These are phyloP conservation scores for Bibio marci DNA, from an alignment of 2,888 invertebrate genomes.

Conservation along the genomic window DNA sequence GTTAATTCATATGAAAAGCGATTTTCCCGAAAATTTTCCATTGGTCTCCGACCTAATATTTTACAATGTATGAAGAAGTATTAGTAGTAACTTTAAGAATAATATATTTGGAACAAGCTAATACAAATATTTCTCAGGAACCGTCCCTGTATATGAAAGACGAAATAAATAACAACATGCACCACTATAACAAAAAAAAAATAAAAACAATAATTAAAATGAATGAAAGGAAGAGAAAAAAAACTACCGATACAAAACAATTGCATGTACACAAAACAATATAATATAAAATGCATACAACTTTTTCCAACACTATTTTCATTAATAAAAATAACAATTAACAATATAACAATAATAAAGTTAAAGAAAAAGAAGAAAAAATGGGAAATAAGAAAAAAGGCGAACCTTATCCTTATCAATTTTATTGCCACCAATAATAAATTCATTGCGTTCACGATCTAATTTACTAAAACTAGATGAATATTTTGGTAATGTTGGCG, in stretches of 20 bases:
- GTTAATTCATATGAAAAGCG: no score
- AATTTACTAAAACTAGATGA: constrained; percentile 59
- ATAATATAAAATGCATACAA: neutral
- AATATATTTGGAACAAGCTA: no score
- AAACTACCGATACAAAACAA: neutral
- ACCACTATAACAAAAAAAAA: no score
- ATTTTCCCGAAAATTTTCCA: no score
- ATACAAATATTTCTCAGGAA: no score
- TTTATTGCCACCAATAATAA: constrained; percentile 29
- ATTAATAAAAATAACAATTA: neutral
- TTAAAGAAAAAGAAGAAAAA: neutral
- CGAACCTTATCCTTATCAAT: constrained; percentile 19
- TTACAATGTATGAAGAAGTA: no score
- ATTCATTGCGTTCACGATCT: constrained; percentile 33
- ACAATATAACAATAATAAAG: neutral
- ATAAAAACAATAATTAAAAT: neutral
- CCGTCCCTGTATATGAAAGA: no score
- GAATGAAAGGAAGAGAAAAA: neutral
- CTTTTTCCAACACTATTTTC: neutral
- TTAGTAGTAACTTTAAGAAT: no score
- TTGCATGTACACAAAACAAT: neutral
- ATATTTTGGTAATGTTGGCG: constrained; percentile 63
- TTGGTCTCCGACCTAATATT: no score
- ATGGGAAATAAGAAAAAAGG: no score
- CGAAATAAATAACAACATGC: no score